phyloP scores from a whole-genome alignment of 2,888 invertebrate genomes.

The Diaperis boleti region DNA sequence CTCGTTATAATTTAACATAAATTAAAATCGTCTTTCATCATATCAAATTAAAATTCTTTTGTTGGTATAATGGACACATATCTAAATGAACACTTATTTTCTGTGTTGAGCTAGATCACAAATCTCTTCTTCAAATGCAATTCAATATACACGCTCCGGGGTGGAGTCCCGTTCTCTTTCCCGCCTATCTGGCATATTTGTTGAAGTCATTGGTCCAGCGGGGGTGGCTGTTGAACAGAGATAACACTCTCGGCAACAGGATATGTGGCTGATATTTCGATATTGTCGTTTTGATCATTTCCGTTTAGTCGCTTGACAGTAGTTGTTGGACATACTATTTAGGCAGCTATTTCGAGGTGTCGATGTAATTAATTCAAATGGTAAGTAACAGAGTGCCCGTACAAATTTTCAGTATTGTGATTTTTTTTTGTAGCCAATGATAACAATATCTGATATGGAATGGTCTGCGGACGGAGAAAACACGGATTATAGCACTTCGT shows the following conservation, averaged over 20 bases:
- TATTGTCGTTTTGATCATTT: conserved; percentile 54
- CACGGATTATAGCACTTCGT: conserved; percentile 61
- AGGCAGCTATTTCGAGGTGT: conserved; percentile 5
- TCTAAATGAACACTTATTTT: no score
- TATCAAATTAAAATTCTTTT: no score
- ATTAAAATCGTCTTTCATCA: no score
- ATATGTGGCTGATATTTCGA: conserved; percentile 54
- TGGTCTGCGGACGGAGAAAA: conserved; percentile 64
- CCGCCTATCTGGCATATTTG: conserved; percentile 36
- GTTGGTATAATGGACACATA: no score
- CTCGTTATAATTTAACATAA: no score
- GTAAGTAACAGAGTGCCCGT: conserved; percentile 18
- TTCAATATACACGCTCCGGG: conserved; percentile 1
- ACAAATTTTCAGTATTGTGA: not conserved
- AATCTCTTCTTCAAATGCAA: no score
- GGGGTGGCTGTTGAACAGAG: conserved; percentile 53
- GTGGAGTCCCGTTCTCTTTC: conserved; percentile 33
- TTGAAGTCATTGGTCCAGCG: conserved; percentile 49
- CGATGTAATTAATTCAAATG: conserved; percentile 24
- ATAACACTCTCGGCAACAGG: conserved; percentile 53
- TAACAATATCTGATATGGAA: conserved; percentile 60
- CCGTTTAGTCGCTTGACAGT: conserved; percentile 32
- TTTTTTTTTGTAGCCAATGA: conserved; percentile 54
- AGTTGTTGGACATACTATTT: not conserved
- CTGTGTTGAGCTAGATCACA: no score